Conservation (phyloP, 2,888 invertebrate species). For the Xestia sexstrigata region DNA sequence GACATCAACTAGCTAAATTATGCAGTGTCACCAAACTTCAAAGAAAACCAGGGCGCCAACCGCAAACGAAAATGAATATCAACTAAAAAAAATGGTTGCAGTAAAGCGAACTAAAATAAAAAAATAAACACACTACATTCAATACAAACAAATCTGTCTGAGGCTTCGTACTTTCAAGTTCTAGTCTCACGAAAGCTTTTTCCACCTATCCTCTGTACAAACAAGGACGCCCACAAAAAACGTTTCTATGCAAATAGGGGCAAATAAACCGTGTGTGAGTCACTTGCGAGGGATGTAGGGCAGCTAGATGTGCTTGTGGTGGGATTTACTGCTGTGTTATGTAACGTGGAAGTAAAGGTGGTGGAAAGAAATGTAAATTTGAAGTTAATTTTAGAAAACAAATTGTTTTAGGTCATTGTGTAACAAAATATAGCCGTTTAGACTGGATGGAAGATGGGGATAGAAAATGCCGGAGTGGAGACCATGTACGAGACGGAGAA, state of each 20-base stretch:
- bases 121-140: constrained; percentile 75
- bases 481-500: too few relatives aligned
- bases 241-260: constrained; percentile 90
- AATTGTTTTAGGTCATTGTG: not conserved
- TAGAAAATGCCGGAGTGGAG: too few relatives aligned
- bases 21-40: constrained; percentile 44
- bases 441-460: too few relatives aligned
- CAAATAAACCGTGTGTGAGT: constrained; percentile 89
- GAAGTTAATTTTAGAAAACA: not conserved
- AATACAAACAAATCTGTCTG: constrained; percentile 86
- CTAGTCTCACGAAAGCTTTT: constrained; percentile 82
- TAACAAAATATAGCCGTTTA: too few relatives aligned
- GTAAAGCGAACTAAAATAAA: constrained; percentile 60
- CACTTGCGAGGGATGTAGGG: constrained; percentile 73
- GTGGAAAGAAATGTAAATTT: constrained; percentile 23
- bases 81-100: constrained; percentile 52
- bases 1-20: constrained; percentile 36
- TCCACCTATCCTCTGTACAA: constrained; percentile 89
- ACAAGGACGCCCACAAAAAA: constrained; percentile 90
- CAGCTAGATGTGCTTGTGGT: constrained; percentile 63
- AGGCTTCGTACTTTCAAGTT: constrained; percentile 78
- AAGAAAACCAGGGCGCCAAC: constrained; percentile 37
- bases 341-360: constrained; percentile 8
- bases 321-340: constrained; percentile 47
- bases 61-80: constrained; percentile 63